These are phyloP conservation scores for Chlorops oryzae DNA, from an alignment of 1,140 invertebrate genomes.

Conservation along the genomic window DNA sequence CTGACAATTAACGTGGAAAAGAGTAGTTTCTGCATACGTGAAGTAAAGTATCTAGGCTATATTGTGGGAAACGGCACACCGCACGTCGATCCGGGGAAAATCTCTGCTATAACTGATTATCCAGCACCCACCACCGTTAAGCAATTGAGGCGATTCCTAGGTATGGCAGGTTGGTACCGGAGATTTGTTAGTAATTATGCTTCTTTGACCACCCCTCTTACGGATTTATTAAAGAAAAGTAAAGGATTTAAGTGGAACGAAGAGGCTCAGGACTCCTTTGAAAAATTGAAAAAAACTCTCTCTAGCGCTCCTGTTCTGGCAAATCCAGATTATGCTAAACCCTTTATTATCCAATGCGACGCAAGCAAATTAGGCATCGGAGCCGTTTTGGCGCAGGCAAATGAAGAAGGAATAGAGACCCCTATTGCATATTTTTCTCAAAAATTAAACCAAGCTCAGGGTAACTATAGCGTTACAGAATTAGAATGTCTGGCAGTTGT, in stretches of 20 bases:
- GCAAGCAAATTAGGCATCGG: slow-evolving; percentile 10
- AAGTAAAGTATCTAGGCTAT: slow-evolving; percentile 9
- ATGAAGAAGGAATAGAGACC: slow-evolving; percentile 2
- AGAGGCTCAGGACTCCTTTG: slow-evolving; percentile 2
- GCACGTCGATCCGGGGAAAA: slow-evolving; percentile 21
- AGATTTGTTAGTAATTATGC: slow-evolving; percentile 4
- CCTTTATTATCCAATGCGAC: slow-evolving; percentile 15
- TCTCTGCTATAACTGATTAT: background rate
- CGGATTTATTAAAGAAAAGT: slow-evolving; percentile 1
- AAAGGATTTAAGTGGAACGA: background rate
- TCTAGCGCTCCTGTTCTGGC: background rate
- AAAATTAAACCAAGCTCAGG: slow-evolving; percentile 12
- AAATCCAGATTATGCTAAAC: slow-evolving; percentile 20
- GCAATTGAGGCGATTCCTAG: slow-evolving; percentile 4
- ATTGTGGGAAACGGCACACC: slow-evolving; percentile 24
- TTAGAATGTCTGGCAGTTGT: slow-evolving; percentile 9
- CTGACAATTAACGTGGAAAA: slow-evolving; percentile 13
- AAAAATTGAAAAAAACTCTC: background rate
- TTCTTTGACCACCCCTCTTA: background rate
- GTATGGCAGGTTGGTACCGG: slow-evolving; percentile 3
- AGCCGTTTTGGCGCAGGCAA: slow-evolving; percentile 6
- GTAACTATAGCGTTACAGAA: slow-evolving; percentile 9
- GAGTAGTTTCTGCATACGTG: slow-evolving; percentile 45
- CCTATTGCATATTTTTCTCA: slow-evolving; percentile 5
- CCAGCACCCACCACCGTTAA: background rate